These are phyloP conservation scores for Hyla sarda DNA, from an alignment of 2,113 vertebrate species.

Conservation along the genomic window DNA sequence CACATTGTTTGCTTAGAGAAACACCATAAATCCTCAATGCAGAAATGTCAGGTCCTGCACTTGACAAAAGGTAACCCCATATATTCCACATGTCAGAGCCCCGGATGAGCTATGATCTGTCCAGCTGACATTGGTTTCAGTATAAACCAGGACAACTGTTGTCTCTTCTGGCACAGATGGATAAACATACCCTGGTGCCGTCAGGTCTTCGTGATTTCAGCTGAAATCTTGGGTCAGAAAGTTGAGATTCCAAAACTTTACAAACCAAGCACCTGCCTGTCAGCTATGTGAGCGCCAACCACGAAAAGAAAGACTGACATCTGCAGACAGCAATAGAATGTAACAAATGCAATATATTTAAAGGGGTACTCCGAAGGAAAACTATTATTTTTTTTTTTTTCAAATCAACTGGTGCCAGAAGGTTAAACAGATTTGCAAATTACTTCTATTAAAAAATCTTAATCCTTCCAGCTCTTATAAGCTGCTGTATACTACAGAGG, in stretches of 20 bases:
- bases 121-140: constrained; percentile 73
- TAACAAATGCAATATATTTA: background rate
- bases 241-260: constrained; percentile 61
- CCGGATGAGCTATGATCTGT: constrained; percentile 66
- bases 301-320: constrained; percentile 57
- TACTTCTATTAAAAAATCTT: too few species aligned
- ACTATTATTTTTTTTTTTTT: too few species aligned
- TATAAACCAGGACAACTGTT: constrained; percentile 62
- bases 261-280: constrained; percentile 74
- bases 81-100: constrained; percentile 40
- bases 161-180: constrained; percentile 70
- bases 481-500: too few species aligned
- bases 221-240: constrained; percentile 62
- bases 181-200: constrained; percentile 61
- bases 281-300: too few species aligned
- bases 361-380: too few species aligned
- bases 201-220: constrained; percentile 66
- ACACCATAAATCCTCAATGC: constrained; percentile 15
- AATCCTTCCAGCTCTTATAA: too few species aligned
- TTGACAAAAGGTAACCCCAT: background rate
- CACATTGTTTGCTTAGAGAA: constrained; percentile 27
- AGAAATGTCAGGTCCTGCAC: background rate
- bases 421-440: too few species aligned
- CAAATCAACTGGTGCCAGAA: too few species aligned
- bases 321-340: constrained; percentile 23